These are phyloP conservation scores for Hippoglossus stenolepis DNA, from an alignment of 2,113 vertebrate species.

Conservation along the genomic window DNA sequence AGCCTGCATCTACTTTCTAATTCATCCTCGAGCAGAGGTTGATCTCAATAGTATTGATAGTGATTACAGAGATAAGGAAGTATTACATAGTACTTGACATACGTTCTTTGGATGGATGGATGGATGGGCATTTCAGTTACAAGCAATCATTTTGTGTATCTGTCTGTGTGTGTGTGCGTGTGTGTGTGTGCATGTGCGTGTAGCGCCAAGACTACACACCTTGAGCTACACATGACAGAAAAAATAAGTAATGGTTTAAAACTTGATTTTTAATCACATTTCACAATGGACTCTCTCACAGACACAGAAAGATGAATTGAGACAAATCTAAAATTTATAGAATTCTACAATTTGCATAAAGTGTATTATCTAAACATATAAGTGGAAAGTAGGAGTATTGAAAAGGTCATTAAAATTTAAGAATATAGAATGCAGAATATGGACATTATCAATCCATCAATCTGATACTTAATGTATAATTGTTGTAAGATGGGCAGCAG, in stretches of 20 bases:
- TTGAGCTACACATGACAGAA: constrained; percentile 9
- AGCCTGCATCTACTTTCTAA: constrained; percentile 52
- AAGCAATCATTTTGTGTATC: neutral
- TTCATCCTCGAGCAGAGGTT: constrained; percentile 52
- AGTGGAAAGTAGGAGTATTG: constrained; percentile 87
- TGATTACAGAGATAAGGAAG: constrained; percentile 64
- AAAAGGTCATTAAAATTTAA: constrained; percentile 92
- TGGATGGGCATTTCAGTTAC: constrained; percentile 35
- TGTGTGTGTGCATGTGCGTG: neutral
- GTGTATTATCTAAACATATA: constrained; percentile 92
- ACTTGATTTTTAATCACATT: constrained; percentile 84
- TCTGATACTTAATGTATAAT: constrained; percentile 88
- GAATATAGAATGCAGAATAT: constrained; percentile 83
- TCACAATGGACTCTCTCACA: constrained; percentile 81
- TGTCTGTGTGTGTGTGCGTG: neutral
- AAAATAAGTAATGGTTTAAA: constrained; percentile 83
- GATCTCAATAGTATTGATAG: constrained; percentile 58
- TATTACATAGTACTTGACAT: constrained; percentile 47
- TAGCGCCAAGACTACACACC: neutral
- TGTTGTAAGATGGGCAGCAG: constrained; percentile 89
- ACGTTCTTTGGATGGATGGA: constrained; percentile 51
- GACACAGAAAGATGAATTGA: constrained; percentile 88
- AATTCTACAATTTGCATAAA: constrained; percentile 95
- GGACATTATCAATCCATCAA: constrained; percentile 91
- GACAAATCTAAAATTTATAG: constrained; percentile 99